Conservation (phyloP, 2,888 invertebrate genomes). For the Nezara viridula region DNA sequence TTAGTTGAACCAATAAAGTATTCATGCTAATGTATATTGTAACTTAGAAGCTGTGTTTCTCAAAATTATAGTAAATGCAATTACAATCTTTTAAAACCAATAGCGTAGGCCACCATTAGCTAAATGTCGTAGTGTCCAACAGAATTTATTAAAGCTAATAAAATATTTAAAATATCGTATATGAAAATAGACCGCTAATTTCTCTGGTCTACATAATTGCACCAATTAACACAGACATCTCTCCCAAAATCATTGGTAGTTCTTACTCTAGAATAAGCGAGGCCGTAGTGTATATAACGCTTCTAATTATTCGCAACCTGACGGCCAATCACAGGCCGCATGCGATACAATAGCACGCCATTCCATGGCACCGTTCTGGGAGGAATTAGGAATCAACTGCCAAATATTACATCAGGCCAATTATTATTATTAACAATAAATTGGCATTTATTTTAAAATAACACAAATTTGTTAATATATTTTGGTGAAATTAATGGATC, state of each 20-base stretch:
- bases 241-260: neutral
- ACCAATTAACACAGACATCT: neutral
- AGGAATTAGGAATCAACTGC: neutral
- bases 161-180: neutral
- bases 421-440: neutral
- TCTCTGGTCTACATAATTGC: neutral
- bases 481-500: neutral
- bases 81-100: no score
- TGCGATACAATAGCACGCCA: neutral
- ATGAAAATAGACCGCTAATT: neutral
- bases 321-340: neutral
- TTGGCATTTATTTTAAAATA: neutral
- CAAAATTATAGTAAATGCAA: no score
- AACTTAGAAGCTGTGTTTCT: no score
- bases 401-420: neutral
- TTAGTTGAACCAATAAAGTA: no score
- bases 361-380: neutral
- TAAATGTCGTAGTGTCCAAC: neutral
- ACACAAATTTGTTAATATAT: neutral
- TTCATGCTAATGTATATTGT: no score
- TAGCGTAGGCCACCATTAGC: neutral
- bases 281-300: neutral
- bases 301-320: conserved; percentile 2
- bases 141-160: neutral
- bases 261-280: neutral